Evolutionary conservation across 2,888 invertebrate species (phyloP).

Genomic region (Chrysodeixis includens): DNA sequence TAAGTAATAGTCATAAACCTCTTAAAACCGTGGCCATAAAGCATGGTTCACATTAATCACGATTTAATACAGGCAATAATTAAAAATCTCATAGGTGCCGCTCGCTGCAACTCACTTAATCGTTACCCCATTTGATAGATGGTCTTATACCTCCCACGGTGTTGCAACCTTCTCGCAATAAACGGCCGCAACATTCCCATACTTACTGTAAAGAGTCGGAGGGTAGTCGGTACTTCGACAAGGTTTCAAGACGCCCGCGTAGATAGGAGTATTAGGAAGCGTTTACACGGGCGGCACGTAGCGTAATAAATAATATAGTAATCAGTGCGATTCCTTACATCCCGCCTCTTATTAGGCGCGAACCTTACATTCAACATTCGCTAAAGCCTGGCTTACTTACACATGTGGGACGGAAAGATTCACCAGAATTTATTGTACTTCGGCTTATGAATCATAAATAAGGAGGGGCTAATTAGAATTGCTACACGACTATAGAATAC

Average conservation of each 20-base stretch:
- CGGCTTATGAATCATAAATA: slow-evolving; percentile 89
- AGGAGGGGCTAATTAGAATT: slow-evolving; percentile 87
- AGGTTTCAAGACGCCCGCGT: slow-evolving; percentile 76
- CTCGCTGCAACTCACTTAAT: slow-evolving; percentile 82
- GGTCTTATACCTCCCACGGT: slow-evolving; percentile 66
- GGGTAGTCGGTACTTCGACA: slow-evolving; percentile 60
- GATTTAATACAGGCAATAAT: slow-evolving; percentile 82
- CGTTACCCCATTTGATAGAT: slow-evolving; percentile 85
- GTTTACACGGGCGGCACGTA: slow-evolving; percentile 89
- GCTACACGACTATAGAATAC: slow-evolving; percentile 70
- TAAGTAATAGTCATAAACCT: slow-evolving; percentile 55
- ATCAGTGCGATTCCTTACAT: slow-evolving; percentile 89
- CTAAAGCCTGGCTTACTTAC: slow-evolving; percentile 86
- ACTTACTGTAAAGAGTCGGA: slow-evolving; percentile 16
- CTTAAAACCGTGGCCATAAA: slow-evolving; percentile 65
- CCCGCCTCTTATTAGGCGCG: slow-evolving; percentile 88
- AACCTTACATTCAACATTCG: slow-evolving; percentile 88
- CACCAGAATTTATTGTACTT: slow-evolving; percentile 87
- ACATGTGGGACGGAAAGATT: slow-evolving; percentile 89
- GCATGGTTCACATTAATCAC: slow-evolving; percentile 76
- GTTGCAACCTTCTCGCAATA: slow-evolving; percentile 73
- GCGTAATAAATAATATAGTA: slow-evolving; percentile 89
- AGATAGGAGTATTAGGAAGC: slow-evolving; percentile 86
- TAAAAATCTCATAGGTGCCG: slow-evolving; percentile 83
- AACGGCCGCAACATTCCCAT: slow-evolving; percentile 11